Percentiles rank a stretch among this genome's conserved stretches.
phyloP scores from a whole-genome alignment of 1,140 invertebrate species.

The Papilio xuthus region DNA sequence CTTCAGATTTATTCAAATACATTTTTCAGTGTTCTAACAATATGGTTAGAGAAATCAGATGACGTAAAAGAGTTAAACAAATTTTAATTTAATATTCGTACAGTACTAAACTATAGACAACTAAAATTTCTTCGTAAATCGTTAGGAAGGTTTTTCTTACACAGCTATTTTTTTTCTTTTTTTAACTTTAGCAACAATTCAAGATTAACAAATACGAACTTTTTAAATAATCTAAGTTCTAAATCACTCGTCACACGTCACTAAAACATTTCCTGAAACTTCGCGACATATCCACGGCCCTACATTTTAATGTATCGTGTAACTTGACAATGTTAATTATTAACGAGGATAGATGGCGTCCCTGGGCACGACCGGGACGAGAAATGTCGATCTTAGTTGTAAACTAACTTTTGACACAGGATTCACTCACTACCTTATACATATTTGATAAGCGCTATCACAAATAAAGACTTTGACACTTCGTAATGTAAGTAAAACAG shows the following conservation, averaged over 20 bases:
- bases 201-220: neutral
- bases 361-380: conserved; percentile 41
- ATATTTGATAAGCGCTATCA: conserved; percentile 22
- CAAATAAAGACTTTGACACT: neutral
- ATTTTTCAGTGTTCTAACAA: neutral
- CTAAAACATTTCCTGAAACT: neutral
- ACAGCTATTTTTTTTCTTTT: too few species aligned
- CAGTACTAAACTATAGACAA: too few species aligned
- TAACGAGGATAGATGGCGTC: conserved; percentile 72
- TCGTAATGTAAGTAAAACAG: neutral
- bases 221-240: neutral
- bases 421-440: conserved; percentile 14
- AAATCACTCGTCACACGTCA: conserved; percentile 32
- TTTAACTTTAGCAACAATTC: neutral
- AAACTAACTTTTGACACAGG: conserved; percentile 33
- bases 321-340: conserved; percentile 72
- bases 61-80: neutral
- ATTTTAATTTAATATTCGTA: neutral
- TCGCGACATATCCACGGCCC: conserved; percentile 23
- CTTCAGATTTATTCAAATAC: conserved; percentile 23
- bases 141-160: neutral
- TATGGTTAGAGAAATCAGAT: conserved; percentile 17
- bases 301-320: conserved; percentile 47
- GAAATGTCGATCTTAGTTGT: conserved; percentile 33
- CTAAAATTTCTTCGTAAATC: neutral